A percentile compares a stretch with the other conserved stretches of the same genome.
phyloP scores from a whole-genome alignment of 2,888 invertebrate species.

The Pseudeuparius sepicola region DNA sequence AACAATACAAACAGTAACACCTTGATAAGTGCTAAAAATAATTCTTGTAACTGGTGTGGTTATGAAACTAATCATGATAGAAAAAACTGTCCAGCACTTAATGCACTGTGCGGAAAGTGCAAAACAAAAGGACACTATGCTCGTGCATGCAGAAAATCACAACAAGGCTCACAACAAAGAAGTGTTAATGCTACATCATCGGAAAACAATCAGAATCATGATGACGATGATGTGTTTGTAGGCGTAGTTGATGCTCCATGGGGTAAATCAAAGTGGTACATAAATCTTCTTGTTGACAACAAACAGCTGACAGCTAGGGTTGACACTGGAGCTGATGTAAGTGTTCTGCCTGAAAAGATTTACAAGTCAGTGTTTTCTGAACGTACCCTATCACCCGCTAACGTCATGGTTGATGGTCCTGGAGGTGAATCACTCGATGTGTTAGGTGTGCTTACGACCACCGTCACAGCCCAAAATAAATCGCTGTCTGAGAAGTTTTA shows the following conservation, averaged over 20 bases:
- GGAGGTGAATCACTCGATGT: not conserved
- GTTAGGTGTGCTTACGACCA: not conserved
- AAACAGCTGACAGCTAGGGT: slow-evolving; percentile 1
- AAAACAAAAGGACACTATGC: not conserved
- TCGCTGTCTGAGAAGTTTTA: slow-evolving; percentile 1
- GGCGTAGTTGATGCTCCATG: not conserved
- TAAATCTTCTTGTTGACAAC: not conserved
- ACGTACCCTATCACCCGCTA: not conserved
- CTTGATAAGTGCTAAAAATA: too few species aligned
- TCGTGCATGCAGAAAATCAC: not conserved
- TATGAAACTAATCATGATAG: slow-evolving; percentile 1
- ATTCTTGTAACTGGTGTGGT: not conserved
- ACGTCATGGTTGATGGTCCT: not conserved
- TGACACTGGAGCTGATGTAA: slow-evolving; percentile 1
- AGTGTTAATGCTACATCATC: too few species aligned
- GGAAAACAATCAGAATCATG: slow-evolving; percentile 1
- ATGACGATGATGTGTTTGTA: slow-evolving; percentile 2
- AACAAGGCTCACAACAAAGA: too few species aligned
- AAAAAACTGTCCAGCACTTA: not conserved
- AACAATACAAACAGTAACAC: not conserved
- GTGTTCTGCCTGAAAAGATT: not conserved
- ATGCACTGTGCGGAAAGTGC: slow-evolving; percentile 1
- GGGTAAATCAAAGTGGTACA: not conserved
- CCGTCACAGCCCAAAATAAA: not conserved
- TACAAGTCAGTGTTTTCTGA: not conserved